Evolutionary conservation across 2,888 invertebrate species (phyloP).

Genomic region (Mellilla xanthometata): DNA sequence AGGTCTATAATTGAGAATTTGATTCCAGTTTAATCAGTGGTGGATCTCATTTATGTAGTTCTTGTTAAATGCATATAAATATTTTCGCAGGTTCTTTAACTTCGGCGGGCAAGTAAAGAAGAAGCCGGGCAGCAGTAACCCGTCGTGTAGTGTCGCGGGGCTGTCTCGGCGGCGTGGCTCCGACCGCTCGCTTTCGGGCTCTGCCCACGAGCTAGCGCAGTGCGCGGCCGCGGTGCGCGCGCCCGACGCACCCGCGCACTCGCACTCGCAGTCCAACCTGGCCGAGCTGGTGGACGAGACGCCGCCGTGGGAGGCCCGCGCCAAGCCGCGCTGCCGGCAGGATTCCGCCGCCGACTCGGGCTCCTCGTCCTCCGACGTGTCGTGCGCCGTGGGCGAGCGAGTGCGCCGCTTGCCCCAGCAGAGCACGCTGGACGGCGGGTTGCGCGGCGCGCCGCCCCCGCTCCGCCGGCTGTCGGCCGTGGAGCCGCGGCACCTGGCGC

Average conservation of each 20-base stretch:
- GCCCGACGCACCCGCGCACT: slow-evolving; percentile 92
- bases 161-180: slow-evolving; percentile 89
- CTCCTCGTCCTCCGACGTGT: slow-evolving; percentile 88
- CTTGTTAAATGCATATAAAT: too few relatives aligned
- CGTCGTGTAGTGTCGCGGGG: slow-evolving; percentile 49
- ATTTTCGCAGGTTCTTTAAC: slow-evolving; percentile 89
- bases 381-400: slow-evolving; percentile 83
- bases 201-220: slow-evolving; percentile 91
- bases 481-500: slow-evolving; percentile 84
- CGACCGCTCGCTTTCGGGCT: slow-evolving; percentile 92
- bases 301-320: slow-evolving; percentile 63
- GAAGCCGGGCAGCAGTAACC: slow-evolving; percentile 82
- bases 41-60: too few relatives aligned
- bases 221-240: slow-evolving; percentile 83
- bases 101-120: slow-evolving; percentile 95
- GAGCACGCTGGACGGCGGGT: slow-evolving; percentile 85
- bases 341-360: slow-evolving; percentile 87
- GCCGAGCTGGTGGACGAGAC: slow-evolving; percentile 75
- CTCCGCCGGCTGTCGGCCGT: slow-evolving; percentile 73
- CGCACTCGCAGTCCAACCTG: slow-evolving; percentile 95
- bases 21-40: too few relatives aligned
- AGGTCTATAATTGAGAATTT: too few relatives aligned
- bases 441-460: slow-evolving; percentile 75
- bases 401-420: slow-evolving; percentile 86
- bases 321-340: slow-evolving; percentile 75